A percentile compares a stretch with the other conserved stretches of the same genome.
phyloP scores from a whole-genome alignment of 1,140 invertebrate genomes.

The Drosophila eugracilis region DNA sequence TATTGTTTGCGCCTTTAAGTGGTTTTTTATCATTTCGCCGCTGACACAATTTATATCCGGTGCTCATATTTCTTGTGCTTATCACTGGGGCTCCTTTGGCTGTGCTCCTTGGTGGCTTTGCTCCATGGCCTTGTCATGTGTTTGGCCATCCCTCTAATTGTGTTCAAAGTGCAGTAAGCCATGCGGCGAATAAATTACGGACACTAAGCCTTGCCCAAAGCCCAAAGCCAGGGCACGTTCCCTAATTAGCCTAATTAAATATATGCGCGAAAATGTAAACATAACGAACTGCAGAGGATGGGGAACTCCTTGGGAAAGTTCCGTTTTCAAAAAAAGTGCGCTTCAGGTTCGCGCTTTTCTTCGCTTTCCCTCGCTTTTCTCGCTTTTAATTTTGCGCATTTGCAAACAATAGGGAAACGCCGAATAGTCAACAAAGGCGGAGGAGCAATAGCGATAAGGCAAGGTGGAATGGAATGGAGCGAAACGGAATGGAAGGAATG shows the following conservation, averaged over 20 bases:
- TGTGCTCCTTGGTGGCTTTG: not conserved
- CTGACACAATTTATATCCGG: conserved; percentile 85
- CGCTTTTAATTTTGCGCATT: conserved; percentile 79
- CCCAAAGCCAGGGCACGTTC: conserved; percentile 72
- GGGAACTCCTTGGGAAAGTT: conserved; percentile 50
- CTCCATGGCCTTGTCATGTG: conserved; percentile 55
- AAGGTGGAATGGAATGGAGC: conserved; percentile 42
- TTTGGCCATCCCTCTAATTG: conserved; percentile 70
- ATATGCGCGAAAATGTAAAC: conserved; percentile 76
- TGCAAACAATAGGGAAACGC: conserved; percentile 74
- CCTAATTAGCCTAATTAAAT: conserved; percentile 83
- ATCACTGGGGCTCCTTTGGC: conserved; percentile 59
- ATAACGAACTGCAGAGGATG: conserved; percentile 34
- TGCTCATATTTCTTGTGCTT: conserved; percentile 84
- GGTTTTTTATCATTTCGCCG: conserved; percentile 84
- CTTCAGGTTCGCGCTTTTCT: conserved; percentile 21
- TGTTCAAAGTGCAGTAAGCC: conserved; percentile 75
- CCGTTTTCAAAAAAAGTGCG: conserved; percentile 41
- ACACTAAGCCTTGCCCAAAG: conserved; percentile 62
- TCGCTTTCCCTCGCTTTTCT: not conserved
- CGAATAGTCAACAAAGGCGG: conserved; percentile 72
- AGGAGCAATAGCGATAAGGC: conserved; percentile 53
- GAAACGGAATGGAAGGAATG: conserved; percentile 8
- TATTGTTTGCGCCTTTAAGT: conserved; percentile 84
- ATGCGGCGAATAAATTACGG: conserved; percentile 73